Evolutionary conservation across 2,797 vertebrate genomes (phyloP), one percentile per base, ranked within the genome.

Genomic region (Tapirus indicus): DNA sequence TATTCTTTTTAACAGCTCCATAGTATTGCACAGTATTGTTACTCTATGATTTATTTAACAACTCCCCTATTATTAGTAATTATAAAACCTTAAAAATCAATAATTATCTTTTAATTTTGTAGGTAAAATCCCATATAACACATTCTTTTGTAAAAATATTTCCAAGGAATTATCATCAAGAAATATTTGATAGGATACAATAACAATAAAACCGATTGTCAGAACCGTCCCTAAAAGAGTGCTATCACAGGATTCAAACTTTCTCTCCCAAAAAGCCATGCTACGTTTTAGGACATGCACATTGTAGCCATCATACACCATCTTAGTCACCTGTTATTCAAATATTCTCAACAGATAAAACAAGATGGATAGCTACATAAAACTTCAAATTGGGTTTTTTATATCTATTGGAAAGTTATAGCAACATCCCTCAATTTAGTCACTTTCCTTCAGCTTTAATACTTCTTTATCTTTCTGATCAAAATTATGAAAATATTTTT

Each of bases 71-170:
- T 83, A 20, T 71, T n/a, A 44, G 17, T 75, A 94, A 88, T 79
- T 64, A 58, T 17, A 35, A 88, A 96, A 86, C 18, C 41, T 89
- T 77, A 86, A 35, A 87, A 91, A 64, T 64, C n/a, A 71, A 17
- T 29, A 83, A 69, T 44, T 77, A 69, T 29, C 72, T 85, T 90
- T 92, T 56, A 88, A 88, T 91, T 91, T 95, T 91, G 68, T 83
- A 88, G 32, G 56, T 69, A 77, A 90, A 91, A 95, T 96, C 56
- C 44, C 84, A 52, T 94, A 75, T 23, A 83, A 94, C 11, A 97
- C 95, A 80, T 71, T 91, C 18, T 74, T 93, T 93, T 77, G 47
- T 84, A 95, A 95, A 94, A 89, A 52, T 52, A 92, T 91, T 82
- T 89, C 56, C 10, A 97, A 92, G 71, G 72, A 87, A 97, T 80